Evolutionary conservation across 2,888 invertebrate species (phyloP).

Genomic region (Orthonevra nobilis): DNA sequence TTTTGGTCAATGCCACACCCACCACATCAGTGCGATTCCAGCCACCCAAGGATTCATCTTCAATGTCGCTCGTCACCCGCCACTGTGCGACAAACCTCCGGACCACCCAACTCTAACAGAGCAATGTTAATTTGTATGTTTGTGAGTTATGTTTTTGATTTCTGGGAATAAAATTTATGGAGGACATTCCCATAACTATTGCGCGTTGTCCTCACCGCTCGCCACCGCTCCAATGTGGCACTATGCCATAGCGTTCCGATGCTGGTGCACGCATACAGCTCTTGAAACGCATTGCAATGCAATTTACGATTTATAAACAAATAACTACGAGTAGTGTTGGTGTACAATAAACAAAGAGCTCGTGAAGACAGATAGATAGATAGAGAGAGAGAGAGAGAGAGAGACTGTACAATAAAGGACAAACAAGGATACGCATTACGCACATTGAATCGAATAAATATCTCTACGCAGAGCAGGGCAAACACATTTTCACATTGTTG

Average conservation of each 20-base stretch:
- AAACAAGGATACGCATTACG: constrained; percentile 43
- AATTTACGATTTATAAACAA: constrained; percentile 71
- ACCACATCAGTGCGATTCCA: constrained; percentile 8
- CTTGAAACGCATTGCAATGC: constrained; percentile 46
- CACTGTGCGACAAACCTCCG: constrained; percentile 2
- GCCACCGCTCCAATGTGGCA: constrained; percentile 13
- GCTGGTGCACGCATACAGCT: constrained; percentile 23
- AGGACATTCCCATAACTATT: constrained; percentile 67
- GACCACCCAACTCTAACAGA: background rate
- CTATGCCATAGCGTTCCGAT: background rate
- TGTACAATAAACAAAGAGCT: constrained; percentile 64
- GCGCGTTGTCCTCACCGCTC: constrained; percentile 26
- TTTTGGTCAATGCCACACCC: constrained; percentile 64
- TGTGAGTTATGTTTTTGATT: constrained; percentile 71
- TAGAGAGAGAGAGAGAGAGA: constrained; percentile 5
- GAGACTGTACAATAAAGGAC: constrained; percentile 30
- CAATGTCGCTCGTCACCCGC: no score
- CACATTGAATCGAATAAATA: constrained; percentile 45
- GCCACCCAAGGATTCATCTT: constrained; percentile 42
- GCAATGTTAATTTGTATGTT: constrained; percentile 69
- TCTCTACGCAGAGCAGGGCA: constrained; percentile 22
- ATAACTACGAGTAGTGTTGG: constrained; percentile 68
- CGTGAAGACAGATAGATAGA: background rate
- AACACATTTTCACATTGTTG: constrained; percentile 51
- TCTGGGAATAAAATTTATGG: constrained; percentile 70